Conservation (phyloP, 2,797 vertebrate species). For the Chromis chromis region DNA sequence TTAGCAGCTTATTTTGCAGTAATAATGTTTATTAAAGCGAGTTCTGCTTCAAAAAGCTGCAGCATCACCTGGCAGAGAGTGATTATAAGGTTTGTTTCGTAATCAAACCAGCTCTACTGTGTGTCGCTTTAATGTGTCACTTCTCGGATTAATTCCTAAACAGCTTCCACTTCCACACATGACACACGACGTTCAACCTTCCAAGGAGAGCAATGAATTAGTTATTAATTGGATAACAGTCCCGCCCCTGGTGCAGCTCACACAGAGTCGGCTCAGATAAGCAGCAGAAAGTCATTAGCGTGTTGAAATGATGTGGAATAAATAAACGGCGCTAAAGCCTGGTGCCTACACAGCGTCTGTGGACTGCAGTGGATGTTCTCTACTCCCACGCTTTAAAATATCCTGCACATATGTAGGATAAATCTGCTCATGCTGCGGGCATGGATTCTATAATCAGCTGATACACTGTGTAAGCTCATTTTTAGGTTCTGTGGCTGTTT, state of each 20-base stretch:
- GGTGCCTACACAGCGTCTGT: slow-evolving; percentile 11
- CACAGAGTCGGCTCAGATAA: neutral
- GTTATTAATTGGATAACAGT: slow-evolving; percentile 13
- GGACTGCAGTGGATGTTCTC: neutral
- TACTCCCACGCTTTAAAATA: neutral
- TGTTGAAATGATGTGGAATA: neutral
- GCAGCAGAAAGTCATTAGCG: neutral
- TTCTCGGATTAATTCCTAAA: neutral
- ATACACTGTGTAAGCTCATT: neutral
- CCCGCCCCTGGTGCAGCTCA: neutral
- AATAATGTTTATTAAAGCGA: neutral
- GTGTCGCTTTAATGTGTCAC: neutral
- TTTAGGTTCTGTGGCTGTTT: neutral
- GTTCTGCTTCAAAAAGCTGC: neutral
- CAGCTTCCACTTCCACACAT: neutral
- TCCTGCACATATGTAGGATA: neutral
- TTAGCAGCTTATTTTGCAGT: neutral
- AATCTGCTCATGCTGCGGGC: neutral
- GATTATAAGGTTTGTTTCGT: neutral
- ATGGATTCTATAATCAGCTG: neutral
- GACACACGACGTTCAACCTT: slow-evolving; percentile 4
- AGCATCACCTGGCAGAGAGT: neutral
- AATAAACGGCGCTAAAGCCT: slow-evolving; percentile 15
- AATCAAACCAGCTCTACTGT: neutral
- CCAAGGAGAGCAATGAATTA: slow-evolving; percentile 16